Evolutionary conservation across 2,888 invertebrate species (phyloP).

Genomic region (Dicyrtomina minuta): DNA sequence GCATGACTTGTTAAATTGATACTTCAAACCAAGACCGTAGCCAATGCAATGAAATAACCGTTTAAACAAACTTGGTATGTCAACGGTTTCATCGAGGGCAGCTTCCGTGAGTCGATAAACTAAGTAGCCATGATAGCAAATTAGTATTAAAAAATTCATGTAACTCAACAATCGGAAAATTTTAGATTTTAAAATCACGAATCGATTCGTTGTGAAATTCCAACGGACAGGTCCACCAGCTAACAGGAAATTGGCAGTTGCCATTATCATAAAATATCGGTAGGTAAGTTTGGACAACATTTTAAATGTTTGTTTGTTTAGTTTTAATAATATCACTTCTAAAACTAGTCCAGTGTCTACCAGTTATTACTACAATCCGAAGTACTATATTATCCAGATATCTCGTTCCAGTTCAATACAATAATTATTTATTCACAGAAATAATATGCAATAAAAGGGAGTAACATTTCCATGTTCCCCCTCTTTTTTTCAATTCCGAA

Average conservation of each 20-base stretch:
- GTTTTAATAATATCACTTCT: too few species aligned
- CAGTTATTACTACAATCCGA: too few species aligned
- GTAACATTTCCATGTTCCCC: too few species aligned
- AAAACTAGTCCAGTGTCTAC: too few species aligned
- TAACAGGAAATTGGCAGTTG: neutral
- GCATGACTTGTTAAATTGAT: neutral
- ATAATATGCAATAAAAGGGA: too few species aligned
- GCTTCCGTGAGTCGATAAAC: neutral
- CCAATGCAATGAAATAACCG: neutral
- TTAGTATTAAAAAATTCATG: neutral
- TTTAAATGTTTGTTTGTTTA: too few species aligned
- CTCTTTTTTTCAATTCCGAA: too few species aligned
- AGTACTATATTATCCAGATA: too few species aligned
- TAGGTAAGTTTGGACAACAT: conserved; percentile 5
- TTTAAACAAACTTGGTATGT: neutral
- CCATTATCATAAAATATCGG: conserved; percentile 10
- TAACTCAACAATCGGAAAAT: neutral
- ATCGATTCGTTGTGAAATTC: neutral
- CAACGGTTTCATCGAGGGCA: neutral
- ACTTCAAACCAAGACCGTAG: conserved; percentile 3
- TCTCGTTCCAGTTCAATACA: too few species aligned
- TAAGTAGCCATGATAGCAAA: neutral
- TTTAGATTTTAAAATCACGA: neutral
- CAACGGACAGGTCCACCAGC: conserved; percentile 4
- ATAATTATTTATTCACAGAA: too few species aligned